Base-by-base conservation (phyloP, 2,113 vertebrate genomes). In the Forbesichthys agassizii region DNA sequence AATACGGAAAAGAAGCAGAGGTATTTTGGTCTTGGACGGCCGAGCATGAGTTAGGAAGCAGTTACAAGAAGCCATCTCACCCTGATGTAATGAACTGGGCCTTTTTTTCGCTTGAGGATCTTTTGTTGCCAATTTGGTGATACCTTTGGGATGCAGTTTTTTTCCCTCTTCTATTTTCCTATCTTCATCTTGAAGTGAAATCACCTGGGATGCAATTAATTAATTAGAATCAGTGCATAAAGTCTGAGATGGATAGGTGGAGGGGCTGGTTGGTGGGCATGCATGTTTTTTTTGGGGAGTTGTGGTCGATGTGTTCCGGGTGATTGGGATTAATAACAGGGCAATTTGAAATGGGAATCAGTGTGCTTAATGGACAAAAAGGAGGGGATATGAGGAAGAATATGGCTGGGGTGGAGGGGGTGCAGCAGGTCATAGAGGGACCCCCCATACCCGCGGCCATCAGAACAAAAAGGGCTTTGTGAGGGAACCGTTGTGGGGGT, bases 201-300 rank as follows among this genome's bases (percentile, higher is more conserved):
- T 93, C 91, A 92, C 88, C 84, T 90, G 90, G 90, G 92, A 93
- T 86, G 83, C 83, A 82, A 92, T 92, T 92, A 90, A 93, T 93
- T 91, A 90, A 93, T 90, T 90, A 90, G 88, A 90, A 92, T 87
- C 86, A 85, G 90, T 83, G 75, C 47, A 1, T 68, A 20, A 53
- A 74, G 76, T 74, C 79, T 65, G 69, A 63, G 58, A 52, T 59
- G 66, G 72, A 75, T 78, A 71, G 83, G 80, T 83, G 57, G 73
- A 42, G 51, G 70, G 67, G 71, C 42, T 36, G 57, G 42, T n/a
- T 9, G 56, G 51, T 63, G 11, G 33, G n/a, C 20, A 3, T 48
- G 13, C n/a, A 20, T 60, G 73, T 8, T 58, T 33, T 58, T 58
- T 20, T 12, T 58, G 10, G 70, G 11, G 74, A 57, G 56, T 85